Evolutionary conservation across 64 coral and sea anemone species (phyloP).

Genomic region (Astreopora myriophthalma): DNA sequence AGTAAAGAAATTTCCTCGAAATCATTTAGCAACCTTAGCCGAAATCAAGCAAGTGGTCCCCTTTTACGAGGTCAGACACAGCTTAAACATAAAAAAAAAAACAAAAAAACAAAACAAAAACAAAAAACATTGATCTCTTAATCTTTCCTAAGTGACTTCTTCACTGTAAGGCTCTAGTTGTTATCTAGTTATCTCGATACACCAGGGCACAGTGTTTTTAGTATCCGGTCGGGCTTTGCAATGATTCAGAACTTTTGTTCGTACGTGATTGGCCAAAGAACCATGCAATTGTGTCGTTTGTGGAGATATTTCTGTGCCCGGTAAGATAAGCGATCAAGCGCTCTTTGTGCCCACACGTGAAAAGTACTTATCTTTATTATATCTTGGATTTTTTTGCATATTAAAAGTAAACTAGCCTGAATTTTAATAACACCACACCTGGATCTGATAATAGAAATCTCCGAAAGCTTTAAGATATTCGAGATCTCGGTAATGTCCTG

Average conservation of each 20-base stretch:
- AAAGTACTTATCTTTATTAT: conserved; percentile 62
- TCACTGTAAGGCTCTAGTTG: neutral
- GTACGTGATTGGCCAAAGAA: conserved; percentile 13
- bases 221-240: neutral
- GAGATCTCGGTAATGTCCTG: neutral
- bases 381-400: conserved; percentile 73
- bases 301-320: neutral
- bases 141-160: neutral
- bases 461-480: neutral
- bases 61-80: neutral
- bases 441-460: neutral
- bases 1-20: neutral
- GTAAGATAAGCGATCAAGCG: conserved; percentile 70
- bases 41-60: neutral
- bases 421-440: conserved; percentile 70
- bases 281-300: conserved; percentile 9
- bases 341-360: conserved; percentile 80
- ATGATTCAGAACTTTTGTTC: conserved; percentile 15
- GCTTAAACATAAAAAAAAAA: neutral
- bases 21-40: neutral
- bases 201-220: neutral
- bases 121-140: neutral
- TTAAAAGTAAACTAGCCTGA: conserved; percentile 53
- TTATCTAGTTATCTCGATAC: conserved; percentile 14
- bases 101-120: too few species aligned